Conservation (phyloP, 2,113 vertebrate genomes). For the Lontra canadensis region DNA sequence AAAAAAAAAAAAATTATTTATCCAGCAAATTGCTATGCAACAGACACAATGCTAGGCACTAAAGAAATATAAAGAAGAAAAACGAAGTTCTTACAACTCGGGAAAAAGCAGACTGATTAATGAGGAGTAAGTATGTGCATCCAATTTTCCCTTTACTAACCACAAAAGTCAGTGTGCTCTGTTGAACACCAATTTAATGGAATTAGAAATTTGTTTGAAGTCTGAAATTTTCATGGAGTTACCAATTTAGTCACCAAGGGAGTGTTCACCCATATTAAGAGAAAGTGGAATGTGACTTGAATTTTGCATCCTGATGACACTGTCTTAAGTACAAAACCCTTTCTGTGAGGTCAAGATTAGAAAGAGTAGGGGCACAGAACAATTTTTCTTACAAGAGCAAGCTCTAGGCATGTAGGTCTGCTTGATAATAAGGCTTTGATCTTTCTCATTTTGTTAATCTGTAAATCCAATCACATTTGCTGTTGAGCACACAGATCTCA, state of each 20-base stretch:
- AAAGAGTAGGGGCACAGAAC: conserved; percentile 52
- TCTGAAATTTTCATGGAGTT: conserved; percentile 48
- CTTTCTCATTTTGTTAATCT: conserved; percentile 69
- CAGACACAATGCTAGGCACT: not conserved
- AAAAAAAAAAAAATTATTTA: not conserved
- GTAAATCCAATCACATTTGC: conserved; percentile 70
- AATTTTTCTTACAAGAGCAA: conserved; percentile 60
- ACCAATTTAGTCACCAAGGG: conserved; percentile 49
- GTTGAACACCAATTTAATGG: conserved; percentile 14
- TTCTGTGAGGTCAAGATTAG: conserved; percentile 64
- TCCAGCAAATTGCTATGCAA: not conserved
- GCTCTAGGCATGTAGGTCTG: conserved; percentile 43
- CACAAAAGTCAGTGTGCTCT: not conserved
- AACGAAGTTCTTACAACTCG: not conserved
- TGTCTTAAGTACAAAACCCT: conserved; percentile 39
- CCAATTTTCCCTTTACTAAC: not conserved
- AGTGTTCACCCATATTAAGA: conserved; percentile 25
- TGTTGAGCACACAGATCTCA: conserved; percentile 20
- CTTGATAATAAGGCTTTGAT: conserved; percentile 71
- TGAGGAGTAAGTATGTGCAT: not conserved
- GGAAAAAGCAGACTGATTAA: conserved; percentile 12
- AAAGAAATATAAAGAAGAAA: not conserved
- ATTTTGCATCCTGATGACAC: conserved; percentile 59
- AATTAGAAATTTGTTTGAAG: conserved; percentile 64
- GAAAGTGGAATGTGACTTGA: conserved; percentile 42